Percentiles rank a stretch among this genome's conserved stretches.
Conservation (phyloP, 2,797 vertebrate genomes). For the Enteromius fasciolatus region DNA sequence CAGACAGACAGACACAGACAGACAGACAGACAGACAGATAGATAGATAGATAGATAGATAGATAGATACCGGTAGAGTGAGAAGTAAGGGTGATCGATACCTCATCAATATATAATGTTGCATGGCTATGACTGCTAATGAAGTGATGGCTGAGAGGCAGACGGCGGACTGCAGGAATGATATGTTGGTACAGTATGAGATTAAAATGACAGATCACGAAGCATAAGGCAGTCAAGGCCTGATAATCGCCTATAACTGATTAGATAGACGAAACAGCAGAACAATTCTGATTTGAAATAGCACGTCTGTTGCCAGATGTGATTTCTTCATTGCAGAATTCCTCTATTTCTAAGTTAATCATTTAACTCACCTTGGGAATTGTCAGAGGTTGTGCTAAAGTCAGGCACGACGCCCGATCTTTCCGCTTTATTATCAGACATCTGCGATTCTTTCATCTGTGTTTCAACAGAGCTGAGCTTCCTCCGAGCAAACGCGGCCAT, state of each 20-base stretch:
- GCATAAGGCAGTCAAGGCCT: conserved; percentile 14
- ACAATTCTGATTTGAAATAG: neutral
- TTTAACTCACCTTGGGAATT: conserved; percentile 74
- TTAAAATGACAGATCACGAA: conserved; percentile 20
- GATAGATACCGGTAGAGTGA: neutral
- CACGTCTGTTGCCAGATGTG: neutral
- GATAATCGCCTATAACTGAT: neutral
- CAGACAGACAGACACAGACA: neutral
- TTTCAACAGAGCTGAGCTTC: conserved; percentile 55
- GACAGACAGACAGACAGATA: neutral
- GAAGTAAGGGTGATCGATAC: neutral
- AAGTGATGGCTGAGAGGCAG: conserved; percentile 20
- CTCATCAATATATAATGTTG: conserved; percentile 30
- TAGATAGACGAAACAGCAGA: neutral
- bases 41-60: neutral
- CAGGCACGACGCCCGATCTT: conserved; percentile 58
- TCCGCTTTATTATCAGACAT: conserved; percentile 63
- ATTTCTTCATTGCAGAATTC: neutral
- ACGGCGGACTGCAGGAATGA: conserved; percentile 26
- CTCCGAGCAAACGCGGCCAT: conserved; percentile 53
- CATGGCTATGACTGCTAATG: conserved; percentile 34
- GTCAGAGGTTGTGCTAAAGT: conserved; percentile 67
- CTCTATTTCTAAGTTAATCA: no score
- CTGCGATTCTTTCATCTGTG: conserved; percentile 71
- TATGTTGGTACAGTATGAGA: conserved; percentile 3